These are phyloP conservation scores for Monopterus albus DNA, from an alignment of 2,113 vertebrate species.

Conservation along the genomic window DNA sequence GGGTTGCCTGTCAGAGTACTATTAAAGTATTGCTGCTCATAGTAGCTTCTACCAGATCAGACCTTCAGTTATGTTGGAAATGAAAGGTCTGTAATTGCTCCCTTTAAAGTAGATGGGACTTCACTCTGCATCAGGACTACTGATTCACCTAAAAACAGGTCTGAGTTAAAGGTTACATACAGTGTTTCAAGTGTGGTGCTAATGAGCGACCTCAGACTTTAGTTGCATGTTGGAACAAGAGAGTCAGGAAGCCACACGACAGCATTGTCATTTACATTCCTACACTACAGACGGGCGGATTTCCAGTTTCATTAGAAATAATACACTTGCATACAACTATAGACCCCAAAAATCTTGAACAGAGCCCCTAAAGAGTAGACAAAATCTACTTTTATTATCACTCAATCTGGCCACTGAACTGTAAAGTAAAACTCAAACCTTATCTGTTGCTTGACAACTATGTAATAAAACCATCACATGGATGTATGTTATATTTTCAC, in stretches of 20 bases:
- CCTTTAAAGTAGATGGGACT: constrained; percentile 23
- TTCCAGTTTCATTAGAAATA: too few relatives aligned
- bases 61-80: constrained; percentile 23
- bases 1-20: neutral
- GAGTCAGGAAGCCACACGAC: constrained; percentile 9
- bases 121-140: constrained; percentile 1
- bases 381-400: too few relatives aligned
- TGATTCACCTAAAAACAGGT: constrained; percentile 48
- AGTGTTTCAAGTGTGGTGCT: constrained; percentile 21
- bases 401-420: too few relatives aligned
- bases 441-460: too few relatives aligned
- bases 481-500: too few relatives aligned
- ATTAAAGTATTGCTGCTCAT: constrained; percentile 14
- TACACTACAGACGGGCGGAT: neutral
- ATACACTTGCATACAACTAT: neutral
- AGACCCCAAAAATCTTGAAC: too few relatives aligned
- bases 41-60: neutral
- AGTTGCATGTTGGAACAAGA: constrained; percentile 22
- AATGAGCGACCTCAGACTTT: constrained; percentile 22
- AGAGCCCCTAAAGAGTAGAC: too few relatives aligned
- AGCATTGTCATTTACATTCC: constrained; percentile 41
- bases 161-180: constrained; percentile 22
- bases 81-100: constrained; percentile 45
- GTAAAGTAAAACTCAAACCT: too few relatives aligned
- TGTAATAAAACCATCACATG: too few relatives aligned